These are phyloP conservation scores for Eudasyphora cyanicolor DNA, from an alignment of 2,888 invertebrate species.

Conservation along the genomic window DNA sequence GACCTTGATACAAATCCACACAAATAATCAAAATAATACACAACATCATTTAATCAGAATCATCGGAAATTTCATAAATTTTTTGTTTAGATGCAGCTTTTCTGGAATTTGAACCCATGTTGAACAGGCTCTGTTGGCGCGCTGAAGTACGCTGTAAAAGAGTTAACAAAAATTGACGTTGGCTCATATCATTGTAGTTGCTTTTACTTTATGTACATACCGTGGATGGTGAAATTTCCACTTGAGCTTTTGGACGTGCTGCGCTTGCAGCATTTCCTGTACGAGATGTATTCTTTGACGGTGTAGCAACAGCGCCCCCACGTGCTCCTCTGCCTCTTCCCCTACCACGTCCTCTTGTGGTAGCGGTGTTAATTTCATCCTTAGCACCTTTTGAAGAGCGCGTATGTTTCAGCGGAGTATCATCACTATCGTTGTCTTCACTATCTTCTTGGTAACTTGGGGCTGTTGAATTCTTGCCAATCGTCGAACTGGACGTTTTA, in stretches of 20 bases:
- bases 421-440: conserved; percentile 53
- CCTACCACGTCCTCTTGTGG: conserved; percentile 66
- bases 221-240: conserved; percentile 70
- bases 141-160: conserved; percentile 59
- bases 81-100: conserved; percentile 43
- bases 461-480: conserved; percentile 17
- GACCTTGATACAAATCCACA: neutral
- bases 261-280: conserved; percentile 29
- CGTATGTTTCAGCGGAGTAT: conserved; percentile 44
- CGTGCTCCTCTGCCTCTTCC: conserved; percentile 68
- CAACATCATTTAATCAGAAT: conserved; percentile 56
- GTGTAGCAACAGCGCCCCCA: conserved; percentile 44
- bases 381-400: conserved; percentile 23
- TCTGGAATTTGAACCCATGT: conserved; percentile 56
- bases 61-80: conserved; percentile 64
- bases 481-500: conserved; percentile 20
- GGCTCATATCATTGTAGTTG: neutral
- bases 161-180: neutral
- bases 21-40: too few relatives aligned
- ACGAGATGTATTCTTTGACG: conserved; percentile 32
- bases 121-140: conserved; percentile 38
- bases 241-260: conserved; percentile 66
- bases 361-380: conserved; percentile 34
- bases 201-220: conserved; percentile 43
- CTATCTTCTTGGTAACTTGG: conserved; percentile 37